Percentiles rank a stretch among this genome's conserved stretches.
These are phyloP conservation scores for Syndactyla subalaris DNA, from an alignment of 2,797 vertebrate genomes.

Conservation along the genomic window DNA sequence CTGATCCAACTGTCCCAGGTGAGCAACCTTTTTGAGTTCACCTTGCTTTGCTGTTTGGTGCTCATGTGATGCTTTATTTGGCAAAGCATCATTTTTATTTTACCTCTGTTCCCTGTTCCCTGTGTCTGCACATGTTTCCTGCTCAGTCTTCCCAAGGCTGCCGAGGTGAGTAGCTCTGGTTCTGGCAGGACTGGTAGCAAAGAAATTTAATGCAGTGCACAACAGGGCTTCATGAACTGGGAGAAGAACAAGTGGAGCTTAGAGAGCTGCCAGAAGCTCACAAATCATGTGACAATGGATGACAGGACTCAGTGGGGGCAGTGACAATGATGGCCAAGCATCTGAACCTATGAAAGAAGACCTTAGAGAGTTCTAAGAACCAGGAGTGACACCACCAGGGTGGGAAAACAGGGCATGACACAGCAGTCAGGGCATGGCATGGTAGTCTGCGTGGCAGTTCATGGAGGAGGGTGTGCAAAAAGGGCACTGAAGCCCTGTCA, in stretches of 20 bases:
- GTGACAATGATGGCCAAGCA: rapidly evolving
- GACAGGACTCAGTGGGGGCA: background rate
- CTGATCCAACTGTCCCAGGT: background rate
- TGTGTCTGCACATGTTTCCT: background rate
- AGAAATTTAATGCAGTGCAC: rapidly evolving
- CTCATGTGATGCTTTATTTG: background rate
- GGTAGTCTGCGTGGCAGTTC: background rate
- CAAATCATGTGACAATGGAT: rapidly evolving
- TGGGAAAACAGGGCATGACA: rapidly evolving
- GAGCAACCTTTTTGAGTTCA: background rate
- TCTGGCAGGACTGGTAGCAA: background rate
- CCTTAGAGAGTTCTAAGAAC: rapidly evolving
- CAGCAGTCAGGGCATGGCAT: no score
- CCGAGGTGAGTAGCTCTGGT: background rate
- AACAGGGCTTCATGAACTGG: rapidly evolving
- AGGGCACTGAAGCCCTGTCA: background rate
- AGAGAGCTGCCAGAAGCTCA: background rate
- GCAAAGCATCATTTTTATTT: background rate
- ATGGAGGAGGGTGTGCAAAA: rapidly evolving
- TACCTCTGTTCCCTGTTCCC: background rate
- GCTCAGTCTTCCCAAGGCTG: background rate
- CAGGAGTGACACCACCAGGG: rapidly evolving
- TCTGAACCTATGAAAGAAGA: rapidly evolving
- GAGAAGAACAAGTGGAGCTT: rapidly evolving
- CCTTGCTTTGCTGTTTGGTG: background rate